Evolutionary conservation across 2,888 invertebrate genomes (phyloP).

Genomic region (Tipula vernalis): DNA sequence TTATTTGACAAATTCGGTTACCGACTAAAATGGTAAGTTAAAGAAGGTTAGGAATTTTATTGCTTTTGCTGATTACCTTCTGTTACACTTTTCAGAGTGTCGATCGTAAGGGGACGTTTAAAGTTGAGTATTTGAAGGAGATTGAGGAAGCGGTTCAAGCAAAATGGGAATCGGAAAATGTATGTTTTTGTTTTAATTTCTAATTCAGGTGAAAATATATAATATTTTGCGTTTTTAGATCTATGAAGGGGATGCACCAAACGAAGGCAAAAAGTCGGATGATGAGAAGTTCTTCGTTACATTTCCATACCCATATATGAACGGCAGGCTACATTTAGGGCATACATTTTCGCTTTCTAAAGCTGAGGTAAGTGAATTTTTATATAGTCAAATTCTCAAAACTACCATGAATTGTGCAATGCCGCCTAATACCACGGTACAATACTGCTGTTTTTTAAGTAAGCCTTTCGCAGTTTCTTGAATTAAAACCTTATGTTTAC

Average conservation of each 20-base stretch:
- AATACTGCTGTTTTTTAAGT: too few species aligned
- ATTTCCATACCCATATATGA: conserved; percentile 99
- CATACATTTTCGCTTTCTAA: conserved; percentile 96
- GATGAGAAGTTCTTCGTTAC: conserved; percentile 84
- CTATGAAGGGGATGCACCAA: conserved; percentile 73
- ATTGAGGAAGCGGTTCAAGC: conserved; percentile 79
- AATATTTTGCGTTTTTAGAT: conserved; percentile 19
- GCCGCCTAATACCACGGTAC: too few species aligned
- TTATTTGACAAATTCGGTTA: neutral
- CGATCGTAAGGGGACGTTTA: conserved; percentile 88
- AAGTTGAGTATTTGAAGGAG: conserved; percentile 81
- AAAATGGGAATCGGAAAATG: conserved; percentile 70
- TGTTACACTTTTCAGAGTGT: neutral
- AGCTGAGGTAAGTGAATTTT: conserved; percentile 62
- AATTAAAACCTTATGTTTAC: too few species aligned
- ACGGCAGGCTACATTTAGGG: conserved; percentile 93
- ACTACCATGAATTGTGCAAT: too few species aligned
- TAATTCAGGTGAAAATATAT: neutral
- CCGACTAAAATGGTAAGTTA: neutral
- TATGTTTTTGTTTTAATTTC: conserved; percentile 22
- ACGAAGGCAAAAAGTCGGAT: conserved; percentile 38
- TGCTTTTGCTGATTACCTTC: too few species aligned
- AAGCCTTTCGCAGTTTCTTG: too few species aligned
- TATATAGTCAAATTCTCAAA: too few species aligned
- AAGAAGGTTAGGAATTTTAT: too few species aligned